Percentiles rank a stretch among this genome's conserved stretches.
phyloP scores from a whole-genome alignment of 2,797 vertebrate species.

The Tinamus major region DNA sequence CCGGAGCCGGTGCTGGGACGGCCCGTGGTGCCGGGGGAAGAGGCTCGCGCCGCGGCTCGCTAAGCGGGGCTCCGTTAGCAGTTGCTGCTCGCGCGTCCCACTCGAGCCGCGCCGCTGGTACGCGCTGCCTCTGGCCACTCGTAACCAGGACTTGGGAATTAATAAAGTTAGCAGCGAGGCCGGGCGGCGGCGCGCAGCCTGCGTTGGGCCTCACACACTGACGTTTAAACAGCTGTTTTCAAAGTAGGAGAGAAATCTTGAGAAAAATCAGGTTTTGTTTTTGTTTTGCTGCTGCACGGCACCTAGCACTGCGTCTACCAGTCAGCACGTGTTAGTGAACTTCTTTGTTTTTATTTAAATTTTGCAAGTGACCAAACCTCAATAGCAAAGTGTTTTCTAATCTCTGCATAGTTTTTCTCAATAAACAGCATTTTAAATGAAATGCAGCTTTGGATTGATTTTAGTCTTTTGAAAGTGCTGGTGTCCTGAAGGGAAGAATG shows the following conservation, averaged over 20 bases:
- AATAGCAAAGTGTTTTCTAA: fast-evolving
- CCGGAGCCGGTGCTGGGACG: too few relatives aligned
- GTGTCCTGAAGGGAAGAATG: background rate
- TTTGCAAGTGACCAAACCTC: background rate
- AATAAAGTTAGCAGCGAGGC: background rate
- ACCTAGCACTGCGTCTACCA: background rate
- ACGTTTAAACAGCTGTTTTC: background rate
- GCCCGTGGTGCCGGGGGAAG: background rate
- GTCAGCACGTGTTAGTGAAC: background rate
- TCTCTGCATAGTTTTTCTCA: background rate
- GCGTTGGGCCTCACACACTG: background rate
- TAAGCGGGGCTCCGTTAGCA: background rate
- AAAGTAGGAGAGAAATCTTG: background rate
- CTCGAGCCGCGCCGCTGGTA: fast-evolving
- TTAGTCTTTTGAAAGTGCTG: background rate
- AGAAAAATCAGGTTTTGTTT: background rate
- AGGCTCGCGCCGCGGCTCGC: background rate
- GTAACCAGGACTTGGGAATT: background rate
- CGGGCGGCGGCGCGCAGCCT: fast-evolving
- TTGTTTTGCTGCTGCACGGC: background rate
- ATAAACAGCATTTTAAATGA: background rate
- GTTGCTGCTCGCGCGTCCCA: background rate
- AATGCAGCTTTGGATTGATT: background rate
- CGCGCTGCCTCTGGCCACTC: background rate
- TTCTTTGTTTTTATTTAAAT: background rate